Percentiles rank a stretch among this genome's conserved stretches.
Conservation (phyloP, 2,113 vertebrate species). For the Vulpes lagopus region DNA sequence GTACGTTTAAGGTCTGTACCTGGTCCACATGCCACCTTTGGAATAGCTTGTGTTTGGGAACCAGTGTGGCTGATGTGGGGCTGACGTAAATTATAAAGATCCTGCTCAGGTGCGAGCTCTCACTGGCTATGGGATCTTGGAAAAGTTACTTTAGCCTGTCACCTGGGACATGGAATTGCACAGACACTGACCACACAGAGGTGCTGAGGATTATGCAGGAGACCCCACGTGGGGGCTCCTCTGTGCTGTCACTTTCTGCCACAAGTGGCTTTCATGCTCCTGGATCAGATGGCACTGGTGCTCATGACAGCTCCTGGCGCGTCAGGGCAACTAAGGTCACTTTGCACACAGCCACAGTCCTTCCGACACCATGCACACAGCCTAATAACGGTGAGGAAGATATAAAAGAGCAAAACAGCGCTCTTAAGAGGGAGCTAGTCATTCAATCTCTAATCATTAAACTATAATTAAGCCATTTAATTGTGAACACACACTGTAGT, state of each 20-base stretch:
- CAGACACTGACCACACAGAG: neutral
- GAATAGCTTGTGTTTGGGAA: neutral
- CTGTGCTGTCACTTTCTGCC: neutral
- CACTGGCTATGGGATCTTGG: accelerated
- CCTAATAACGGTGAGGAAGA: neutral
- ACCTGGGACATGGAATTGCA: accelerated
- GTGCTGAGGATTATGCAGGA: accelerated
- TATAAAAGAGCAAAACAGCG: neutral
- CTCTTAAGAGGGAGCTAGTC: neutral
- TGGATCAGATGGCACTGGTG: accelerated
- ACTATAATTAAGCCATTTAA: neutral
- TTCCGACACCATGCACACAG: neutral
- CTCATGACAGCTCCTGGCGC: accelerated
- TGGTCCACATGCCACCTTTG: accelerated
- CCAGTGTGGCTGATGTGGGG: accelerated
- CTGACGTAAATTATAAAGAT: neutral
- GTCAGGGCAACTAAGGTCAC: neutral
- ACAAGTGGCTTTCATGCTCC: neutral
- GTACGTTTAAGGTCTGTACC: accelerated
- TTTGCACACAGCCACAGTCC: neutral
- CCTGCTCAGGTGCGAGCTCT: neutral
- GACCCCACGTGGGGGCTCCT: accelerated
- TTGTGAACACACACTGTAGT: neutral
- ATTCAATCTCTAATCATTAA: neutral
- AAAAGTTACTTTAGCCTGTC: too few relatives aligned